Evolutionary conservation across 1,140 invertebrate genomes (phyloP).

Genomic region (Zaprionus kolodkinae): DNA sequence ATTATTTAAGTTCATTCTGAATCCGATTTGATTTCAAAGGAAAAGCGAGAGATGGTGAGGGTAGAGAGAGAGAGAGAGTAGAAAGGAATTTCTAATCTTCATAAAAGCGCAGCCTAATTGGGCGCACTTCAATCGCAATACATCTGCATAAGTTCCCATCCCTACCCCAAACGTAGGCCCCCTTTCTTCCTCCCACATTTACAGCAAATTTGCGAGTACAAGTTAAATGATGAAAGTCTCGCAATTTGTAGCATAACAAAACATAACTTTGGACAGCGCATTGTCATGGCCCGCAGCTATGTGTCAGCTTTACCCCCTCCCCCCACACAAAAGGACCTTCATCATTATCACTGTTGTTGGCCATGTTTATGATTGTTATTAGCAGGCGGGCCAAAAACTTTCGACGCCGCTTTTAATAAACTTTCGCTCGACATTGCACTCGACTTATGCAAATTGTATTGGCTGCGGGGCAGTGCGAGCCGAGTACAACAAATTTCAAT

Average conservation of each 20-base stretch:
- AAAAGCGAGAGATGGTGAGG: background rate
- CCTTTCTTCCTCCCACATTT: background rate
- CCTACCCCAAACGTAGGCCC: background rate
- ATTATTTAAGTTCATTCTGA: conserved; percentile 5
- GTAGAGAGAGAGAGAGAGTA: background rate
- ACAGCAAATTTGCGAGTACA: background rate
- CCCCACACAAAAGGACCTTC: conserved; percentile 46
- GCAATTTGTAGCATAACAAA: conserved; percentile 52
- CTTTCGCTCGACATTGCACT: conserved; percentile 66
- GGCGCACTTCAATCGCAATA: conserved; percentile 22
- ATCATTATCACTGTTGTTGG: conserved; percentile 55
- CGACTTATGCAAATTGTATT: conserved; percentile 72
- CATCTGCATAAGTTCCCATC: conserved; percentile 30
- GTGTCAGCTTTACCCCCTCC: conserved; percentile 55
- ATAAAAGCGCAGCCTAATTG: conserved; percentile 3
- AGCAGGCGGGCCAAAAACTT: conserved; percentile 51
- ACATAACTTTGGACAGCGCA: conserved; percentile 12
- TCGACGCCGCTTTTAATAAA: conserved; percentile 62
- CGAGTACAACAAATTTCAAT: conserved; percentile 77
- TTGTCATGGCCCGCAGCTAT: conserved; percentile 54
- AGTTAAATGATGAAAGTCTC: conserved; percentile 59
- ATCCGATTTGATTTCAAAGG: background rate
- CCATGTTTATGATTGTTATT: conserved; percentile 61
- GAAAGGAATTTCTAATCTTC: background rate
- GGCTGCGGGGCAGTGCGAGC: background rate